Base-by-base conservation (phyloP, 2,797 vertebrate genomes). In the Melopsittacus undulatus region DNA sequence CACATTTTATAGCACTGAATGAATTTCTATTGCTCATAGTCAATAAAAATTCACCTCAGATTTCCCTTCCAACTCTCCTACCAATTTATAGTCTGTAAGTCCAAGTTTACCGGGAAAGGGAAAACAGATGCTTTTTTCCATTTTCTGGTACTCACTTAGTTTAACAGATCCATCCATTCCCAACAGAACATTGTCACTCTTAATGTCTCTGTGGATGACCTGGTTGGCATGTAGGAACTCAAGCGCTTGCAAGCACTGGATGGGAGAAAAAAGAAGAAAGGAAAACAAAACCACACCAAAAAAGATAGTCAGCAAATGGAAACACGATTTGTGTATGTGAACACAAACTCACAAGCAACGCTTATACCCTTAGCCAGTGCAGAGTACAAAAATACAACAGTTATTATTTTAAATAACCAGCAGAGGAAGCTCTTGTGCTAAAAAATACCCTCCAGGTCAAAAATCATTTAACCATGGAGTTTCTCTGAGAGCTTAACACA, bases 141-240 rank as follows among this genome's bases (percentile, higher is more conserved):
- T 11, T 30, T 12, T 9, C 69, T 67, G 57, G 78, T 89, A 99
- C 99, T 98, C 97, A 99, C 99, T 99, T 38, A 99, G 98, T 97
- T 99, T 99, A 94, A 99, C 99, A 3, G 99, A 99, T 93, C 99
- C 99, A 81, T 99, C 99, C 99, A 99, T 99, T 95, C 99, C 99
- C 52, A 99, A 98, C 69, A 99, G 98, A 80, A 99, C 99, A 2
- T 99, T 99, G 97, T 99, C 99, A 96, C 99, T 99, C 97, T 99
- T 99, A 94, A 99, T 99, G 98, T 99, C 99, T 98, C 99, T 98
- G 98, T 99, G 99, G 94, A 99, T 99, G 95, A 99, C 99, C 96
- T 99, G 99, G 97, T 99, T 99, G 67, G 99, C 99, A 18, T 99
- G 99, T 30, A 99, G 98, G 96, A 99, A 99, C 73, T 99, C 99